Evolutionary conservation across 2,888 invertebrate genomes (phyloP).

Genomic region (Meta bourneti): DNA sequence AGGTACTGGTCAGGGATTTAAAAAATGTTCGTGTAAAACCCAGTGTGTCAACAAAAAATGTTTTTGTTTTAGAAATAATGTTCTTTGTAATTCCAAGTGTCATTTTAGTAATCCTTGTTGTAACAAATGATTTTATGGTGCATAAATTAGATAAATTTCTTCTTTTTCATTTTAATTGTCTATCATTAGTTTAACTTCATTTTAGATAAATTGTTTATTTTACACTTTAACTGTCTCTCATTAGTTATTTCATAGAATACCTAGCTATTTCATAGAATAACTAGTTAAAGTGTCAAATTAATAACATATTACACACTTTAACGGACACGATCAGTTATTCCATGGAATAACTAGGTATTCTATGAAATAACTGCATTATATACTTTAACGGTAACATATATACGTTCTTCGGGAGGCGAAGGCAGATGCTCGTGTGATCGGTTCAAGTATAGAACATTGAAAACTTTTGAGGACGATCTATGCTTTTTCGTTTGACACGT

Average conservation of each 20-base stretch:
- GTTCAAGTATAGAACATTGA: too few relatives aligned
- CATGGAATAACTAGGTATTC: slow-evolving; percentile 73
- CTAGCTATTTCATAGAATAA: slow-evolving; percentile 3
- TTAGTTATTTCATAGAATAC: too few relatives aligned
- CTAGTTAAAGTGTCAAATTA: slow-evolving; percentile 69
- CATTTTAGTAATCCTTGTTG: slow-evolving; percentile 49
- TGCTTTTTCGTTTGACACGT: too few relatives aligned
- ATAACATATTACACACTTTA: slow-evolving; percentile 73
- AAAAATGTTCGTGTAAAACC: slow-evolving; percentile 71
- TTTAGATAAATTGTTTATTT: too few relatives aligned
- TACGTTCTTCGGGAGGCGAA: too few relatives aligned
- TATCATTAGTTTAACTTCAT: too few relatives aligned
- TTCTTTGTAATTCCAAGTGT: background rate
- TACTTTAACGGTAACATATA: slow-evolving; percentile 71
- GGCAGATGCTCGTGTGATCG: too few relatives aligned
- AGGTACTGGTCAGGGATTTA: slow-evolving; percentile 68
- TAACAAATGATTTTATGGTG: slow-evolving; percentile 62
- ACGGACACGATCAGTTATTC: slow-evolving; percentile 74
- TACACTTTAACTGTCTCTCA: too few relatives aligned
- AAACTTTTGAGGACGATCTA: too few relatives aligned
- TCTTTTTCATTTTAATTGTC: too few relatives aligned
- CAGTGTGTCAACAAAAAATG: slow-evolving; percentile 70
- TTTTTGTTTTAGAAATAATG: slow-evolving; percentile 60
- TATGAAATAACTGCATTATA: slow-evolving; percentile 70
- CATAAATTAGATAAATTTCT: too few relatives aligned